Conservation (phyloP, 64 coral and sea anemone genomes). For the Platygyra sinensis region DNA sequence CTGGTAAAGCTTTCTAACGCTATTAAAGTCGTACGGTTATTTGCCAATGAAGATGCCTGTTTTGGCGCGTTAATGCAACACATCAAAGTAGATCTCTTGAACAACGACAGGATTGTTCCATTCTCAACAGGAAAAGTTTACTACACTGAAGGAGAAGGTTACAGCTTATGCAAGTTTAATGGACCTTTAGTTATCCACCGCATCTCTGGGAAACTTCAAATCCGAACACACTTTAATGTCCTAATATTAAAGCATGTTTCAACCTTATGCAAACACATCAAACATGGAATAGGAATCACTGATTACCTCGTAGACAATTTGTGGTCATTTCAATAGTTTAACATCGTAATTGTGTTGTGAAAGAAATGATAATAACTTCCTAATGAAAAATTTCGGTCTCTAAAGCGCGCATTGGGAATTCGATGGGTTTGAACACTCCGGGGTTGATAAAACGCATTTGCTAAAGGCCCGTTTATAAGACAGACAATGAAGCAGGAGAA, state of each 20-base stretch:
- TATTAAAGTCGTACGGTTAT: conserved; percentile 17
- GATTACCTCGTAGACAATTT: neutral
- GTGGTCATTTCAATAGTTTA: neutral
- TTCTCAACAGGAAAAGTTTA: conserved; percentile 7
- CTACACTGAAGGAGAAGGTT: neutral
- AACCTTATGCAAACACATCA: conserved; percentile 23
- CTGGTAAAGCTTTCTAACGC: conserved; percentile 25
- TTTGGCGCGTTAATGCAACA: conserved; percentile 56
- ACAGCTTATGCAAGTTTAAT: conserved; percentile 10
- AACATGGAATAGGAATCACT: neutral
- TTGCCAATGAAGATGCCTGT: conserved; percentile 73
- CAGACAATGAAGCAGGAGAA: no score
- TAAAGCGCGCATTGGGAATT: no score
- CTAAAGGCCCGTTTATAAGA: no score
- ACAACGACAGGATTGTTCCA: conserved; percentile 54
- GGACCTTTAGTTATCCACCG: conserved; percentile 15
- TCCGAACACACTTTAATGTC: conserved; percentile 43
- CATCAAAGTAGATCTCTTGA: conserved; percentile 9
- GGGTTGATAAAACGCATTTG: no score
- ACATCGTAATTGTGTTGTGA: neutral
- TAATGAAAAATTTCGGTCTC: no score
- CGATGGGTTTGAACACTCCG: no score
- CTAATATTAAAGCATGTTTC: neutral
- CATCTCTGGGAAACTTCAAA: conserved; percentile 28
- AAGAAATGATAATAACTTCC: no score